Evolutionary conservation across 2,113 vertebrate genomes (phyloP).

Genomic region (Pyrgilauda ruficollis): DNA sequence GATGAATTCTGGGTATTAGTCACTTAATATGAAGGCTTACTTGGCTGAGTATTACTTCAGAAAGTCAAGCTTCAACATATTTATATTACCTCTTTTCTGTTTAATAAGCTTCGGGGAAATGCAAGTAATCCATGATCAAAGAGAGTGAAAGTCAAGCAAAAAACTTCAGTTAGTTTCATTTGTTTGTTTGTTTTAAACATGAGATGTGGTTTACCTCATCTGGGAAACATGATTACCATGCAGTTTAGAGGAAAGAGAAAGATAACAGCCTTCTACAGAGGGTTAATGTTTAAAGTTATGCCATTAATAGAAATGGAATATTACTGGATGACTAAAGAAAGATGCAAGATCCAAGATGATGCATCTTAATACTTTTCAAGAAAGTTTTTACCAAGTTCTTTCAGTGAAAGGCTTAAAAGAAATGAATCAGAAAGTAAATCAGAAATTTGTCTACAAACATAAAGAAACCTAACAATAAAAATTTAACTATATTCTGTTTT

Average conservation of each 20-base stretch:
- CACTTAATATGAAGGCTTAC: not conserved
- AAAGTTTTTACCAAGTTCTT: not conserved
- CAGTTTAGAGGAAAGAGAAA: not conserved
- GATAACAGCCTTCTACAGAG: not conserved
- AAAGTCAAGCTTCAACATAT: not conserved
- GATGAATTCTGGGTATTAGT: not conserved
- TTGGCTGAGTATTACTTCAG: not conserved
- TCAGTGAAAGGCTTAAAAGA: slow-evolving; percentile 12
- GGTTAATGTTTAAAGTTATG: not conserved
- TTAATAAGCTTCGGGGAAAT: not conserved
- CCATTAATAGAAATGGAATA: not conserved
- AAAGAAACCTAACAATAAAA: not conserved
- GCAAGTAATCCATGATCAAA: not conserved
- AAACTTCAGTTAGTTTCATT: not conserved
- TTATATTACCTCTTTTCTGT: not conserved
- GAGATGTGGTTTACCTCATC: not conserved
- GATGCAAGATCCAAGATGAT: not conserved
- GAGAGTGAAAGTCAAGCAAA: not conserved
- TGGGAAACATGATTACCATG: not conserved
- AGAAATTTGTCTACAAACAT: not conserved
- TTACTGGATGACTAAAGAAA: not conserved
- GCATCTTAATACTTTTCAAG: not conserved
- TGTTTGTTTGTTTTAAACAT: not conserved
- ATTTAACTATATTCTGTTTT: not conserved
- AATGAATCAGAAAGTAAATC: not conserved